These are phyloP conservation scores for Camelus dromedarius DNA, from an alignment of 2,113 vertebrate species.

Conservation along the genomic window DNA sequence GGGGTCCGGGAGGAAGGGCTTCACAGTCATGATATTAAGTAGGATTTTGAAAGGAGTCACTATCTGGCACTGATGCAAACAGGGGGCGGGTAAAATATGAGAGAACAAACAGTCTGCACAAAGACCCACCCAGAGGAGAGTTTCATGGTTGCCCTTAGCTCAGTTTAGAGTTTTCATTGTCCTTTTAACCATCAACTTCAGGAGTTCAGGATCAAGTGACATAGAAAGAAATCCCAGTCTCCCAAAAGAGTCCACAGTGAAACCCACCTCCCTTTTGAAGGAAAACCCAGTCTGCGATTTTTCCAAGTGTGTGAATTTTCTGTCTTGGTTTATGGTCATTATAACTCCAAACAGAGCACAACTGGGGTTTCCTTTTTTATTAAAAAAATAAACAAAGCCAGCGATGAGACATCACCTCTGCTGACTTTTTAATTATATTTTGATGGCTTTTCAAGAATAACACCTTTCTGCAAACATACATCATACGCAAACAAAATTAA, in stretches of 20 bases:
- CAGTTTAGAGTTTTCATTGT: accelerated
- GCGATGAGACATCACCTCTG: background rate
- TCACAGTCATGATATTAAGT: too few relatives aligned
- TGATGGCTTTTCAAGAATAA: conserved; percentile 1
- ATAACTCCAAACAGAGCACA: background rate
- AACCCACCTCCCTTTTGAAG: accelerated
- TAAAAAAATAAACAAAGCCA: conserved; percentile 66
- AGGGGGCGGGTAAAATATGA: accelerated
- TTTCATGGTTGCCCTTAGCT: background rate
- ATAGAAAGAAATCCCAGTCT: too few relatives aligned
- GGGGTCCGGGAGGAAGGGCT: background rate
- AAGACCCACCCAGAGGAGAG: too few relatives aligned
- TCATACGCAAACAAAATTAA: background rate
- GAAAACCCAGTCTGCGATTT: background rate
- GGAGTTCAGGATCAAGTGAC: background rate
- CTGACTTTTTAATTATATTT: conserved; percentile 35
- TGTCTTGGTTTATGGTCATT: background rate
- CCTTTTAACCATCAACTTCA: background rate
- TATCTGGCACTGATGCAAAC: background rate
- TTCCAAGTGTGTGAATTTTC: background rate
- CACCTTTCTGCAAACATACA: background rate
- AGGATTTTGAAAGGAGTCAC: background rate
- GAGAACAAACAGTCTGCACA: background rate
- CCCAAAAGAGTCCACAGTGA: too few relatives aligned
- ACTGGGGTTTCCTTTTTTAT: conserved; percentile 31